Base-by-base conservation (phyloP, 2,888 invertebrate species). In the Camptogramma bilineatum region DNA sequence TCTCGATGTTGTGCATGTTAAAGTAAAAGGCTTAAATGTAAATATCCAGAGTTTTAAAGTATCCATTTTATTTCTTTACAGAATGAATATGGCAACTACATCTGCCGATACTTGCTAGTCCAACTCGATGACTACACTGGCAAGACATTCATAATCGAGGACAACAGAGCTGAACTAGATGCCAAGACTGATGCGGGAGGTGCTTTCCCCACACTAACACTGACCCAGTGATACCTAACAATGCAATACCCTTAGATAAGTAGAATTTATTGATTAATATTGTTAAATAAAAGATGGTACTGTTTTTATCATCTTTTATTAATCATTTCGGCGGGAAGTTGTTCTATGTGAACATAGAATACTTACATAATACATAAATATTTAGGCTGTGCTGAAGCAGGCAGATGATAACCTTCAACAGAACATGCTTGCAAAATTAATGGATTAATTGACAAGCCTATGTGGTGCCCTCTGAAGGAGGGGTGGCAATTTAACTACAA, bases 81-180 rank as follows among this genome's bases (percentile, higher is more conserved):
- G 98, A 95, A 96, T 89, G 94, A 95, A 42, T 93, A 94, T 75
- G 96, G 97, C 0, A 94, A 96, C 68, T 97, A 96, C 80, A 95
- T 96, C 73, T 98, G 97, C 83, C 94, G 97, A 70, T 98, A 98
- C 82, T 84, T 98, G 57, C 95, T 97, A 79, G 96, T 98, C 2
- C 96, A 97, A 86, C 88, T 98, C 34, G 96, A 98, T 81, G 96
- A 97, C 80, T 95, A 96, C 81, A 95, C 96, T 13, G 94, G 94
- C 44, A 95, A 95, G 73, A 95, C 96, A 8, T 96, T 98, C 59
- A 94, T 97, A 46, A 87, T 97, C 71, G 97, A 97, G 90, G 97
- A 97, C 79, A 97, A 97, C 78, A 93, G 96, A 77, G 91, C 91
- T 24, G 85, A 85, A 72, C 70, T 93, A 39, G 93, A 93, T 69